These are phyloP conservation scores for Accipiter badius DNA, from an alignment of 2,797 vertebrate genomes.

Conservation along the genomic window DNA sequence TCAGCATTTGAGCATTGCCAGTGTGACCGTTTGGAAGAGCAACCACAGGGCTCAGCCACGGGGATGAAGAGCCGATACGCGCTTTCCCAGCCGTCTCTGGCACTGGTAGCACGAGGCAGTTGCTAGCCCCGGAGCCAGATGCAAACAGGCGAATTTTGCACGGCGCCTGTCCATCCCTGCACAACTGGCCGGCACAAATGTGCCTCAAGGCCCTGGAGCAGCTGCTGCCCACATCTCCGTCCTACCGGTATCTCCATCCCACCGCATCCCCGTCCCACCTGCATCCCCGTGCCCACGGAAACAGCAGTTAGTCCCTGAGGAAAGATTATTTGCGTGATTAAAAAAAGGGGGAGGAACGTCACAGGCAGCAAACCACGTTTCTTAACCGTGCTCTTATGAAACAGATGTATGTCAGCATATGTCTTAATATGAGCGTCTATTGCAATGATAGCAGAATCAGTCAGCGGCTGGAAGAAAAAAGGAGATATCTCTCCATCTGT, in stretches of 20 bases:
- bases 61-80: rapidly evolving
- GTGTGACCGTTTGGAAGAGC: not conserved
- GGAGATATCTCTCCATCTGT: not conserved
- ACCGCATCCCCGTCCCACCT: not conserved
- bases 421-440: not conserved
- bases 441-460: not conserved
- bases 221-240: not conserved
- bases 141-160: not conserved
- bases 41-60: rapidly evolving
- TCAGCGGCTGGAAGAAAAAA: not conserved
- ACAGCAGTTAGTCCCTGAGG: not conserved
- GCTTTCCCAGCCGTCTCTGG: not conserved
- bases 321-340: not conserved
- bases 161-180: not conserved
- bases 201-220: not conserved
- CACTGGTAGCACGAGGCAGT: rapidly evolving
- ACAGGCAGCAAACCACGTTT: not conserved
- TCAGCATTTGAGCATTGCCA: not conserved
- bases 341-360: not conserved
- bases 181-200: not conserved
- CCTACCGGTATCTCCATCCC: not conserved
- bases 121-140: not conserved
- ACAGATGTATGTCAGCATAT: not conserved
- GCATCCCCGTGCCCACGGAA: not conserved
- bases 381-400: not conserved